Conservation (phyloP, 2,888 invertebrate genomes). For the Cataglyphis albicans region DNA sequence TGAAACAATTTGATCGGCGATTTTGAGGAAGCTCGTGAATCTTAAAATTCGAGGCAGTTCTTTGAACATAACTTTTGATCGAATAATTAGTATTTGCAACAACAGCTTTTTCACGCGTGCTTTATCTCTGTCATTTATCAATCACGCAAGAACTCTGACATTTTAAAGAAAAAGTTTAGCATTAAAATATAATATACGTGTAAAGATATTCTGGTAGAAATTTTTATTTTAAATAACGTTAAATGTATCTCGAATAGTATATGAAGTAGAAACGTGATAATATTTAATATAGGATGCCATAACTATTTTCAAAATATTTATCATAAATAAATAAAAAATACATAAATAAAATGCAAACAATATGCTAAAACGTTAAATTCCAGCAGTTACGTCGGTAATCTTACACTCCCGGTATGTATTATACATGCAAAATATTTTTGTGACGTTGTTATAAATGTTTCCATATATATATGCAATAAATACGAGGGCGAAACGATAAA, state of each 20-base stretch:
- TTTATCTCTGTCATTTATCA: background rate
- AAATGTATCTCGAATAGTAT: background rate
- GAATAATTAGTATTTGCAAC: background rate
- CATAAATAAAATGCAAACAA: background rate
- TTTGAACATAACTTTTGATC: background rate
- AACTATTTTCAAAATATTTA: background rate
- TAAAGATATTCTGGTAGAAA: background rate
- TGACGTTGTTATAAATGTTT: slow-evolving; percentile 1
- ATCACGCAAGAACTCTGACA: background rate
- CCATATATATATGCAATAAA: background rate
- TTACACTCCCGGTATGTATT: background rate
- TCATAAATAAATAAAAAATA: background rate
- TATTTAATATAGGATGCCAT: background rate
- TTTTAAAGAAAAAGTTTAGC: background rate
- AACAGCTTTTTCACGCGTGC: background rate
- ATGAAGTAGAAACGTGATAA: background rate
- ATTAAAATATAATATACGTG: background rate
- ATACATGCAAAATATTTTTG: background rate
- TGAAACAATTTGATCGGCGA: slow-evolving; percentile 55
- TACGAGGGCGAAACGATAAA: background rate
- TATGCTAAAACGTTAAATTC: background rate
- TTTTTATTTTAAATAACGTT: background rate
- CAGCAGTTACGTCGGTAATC: background rate
- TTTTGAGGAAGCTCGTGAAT: slow-evolving; percentile 53
- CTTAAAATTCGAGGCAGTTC: background rate